Conservation (phyloP, 2,797 vertebrate species). For the Lepilemur ruficaudatus region DNA sequence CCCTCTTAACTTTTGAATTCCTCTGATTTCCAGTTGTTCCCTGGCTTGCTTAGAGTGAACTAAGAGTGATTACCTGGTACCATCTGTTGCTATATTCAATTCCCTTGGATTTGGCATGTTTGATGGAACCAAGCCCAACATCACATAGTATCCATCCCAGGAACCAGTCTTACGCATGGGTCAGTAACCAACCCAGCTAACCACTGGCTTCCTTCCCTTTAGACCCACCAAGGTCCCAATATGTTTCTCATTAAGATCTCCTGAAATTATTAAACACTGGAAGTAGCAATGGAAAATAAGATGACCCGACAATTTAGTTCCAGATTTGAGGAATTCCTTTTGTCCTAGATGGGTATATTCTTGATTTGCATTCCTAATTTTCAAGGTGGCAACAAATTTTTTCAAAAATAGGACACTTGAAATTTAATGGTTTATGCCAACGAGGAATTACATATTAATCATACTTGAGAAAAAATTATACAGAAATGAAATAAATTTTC, state of each 20-base stretch:
- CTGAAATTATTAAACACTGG: not conserved
- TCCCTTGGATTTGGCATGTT: not conserved
- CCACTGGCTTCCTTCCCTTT: not conserved
- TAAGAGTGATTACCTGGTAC: not conserved
- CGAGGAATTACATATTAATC: not conserved
- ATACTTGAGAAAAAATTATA: not conserved
- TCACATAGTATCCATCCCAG: not conserved
- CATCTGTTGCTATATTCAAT: not conserved
- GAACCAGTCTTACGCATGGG: not conserved
- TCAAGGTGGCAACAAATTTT: not conserved
- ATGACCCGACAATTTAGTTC: not conserved
- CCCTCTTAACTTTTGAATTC: not conserved
- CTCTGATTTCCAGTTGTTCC: not conserved
- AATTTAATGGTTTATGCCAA: not conserved
- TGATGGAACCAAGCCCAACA: not conserved
- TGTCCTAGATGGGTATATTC: not conserved
- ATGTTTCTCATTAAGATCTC: slow-evolving; percentile 2
- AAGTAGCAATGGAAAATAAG: not conserved
- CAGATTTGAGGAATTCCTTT: not conserved
- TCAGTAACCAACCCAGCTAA: not conserved
- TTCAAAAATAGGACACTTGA: not conserved
- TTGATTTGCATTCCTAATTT: not conserved
- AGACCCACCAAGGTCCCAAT: not conserved
- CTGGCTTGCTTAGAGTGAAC: not conserved
- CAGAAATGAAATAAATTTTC: not conserved